Evolutionary conservation across 1,140 invertebrate species (phyloP).

Genomic region (Drosophila lacertosa): DNA sequence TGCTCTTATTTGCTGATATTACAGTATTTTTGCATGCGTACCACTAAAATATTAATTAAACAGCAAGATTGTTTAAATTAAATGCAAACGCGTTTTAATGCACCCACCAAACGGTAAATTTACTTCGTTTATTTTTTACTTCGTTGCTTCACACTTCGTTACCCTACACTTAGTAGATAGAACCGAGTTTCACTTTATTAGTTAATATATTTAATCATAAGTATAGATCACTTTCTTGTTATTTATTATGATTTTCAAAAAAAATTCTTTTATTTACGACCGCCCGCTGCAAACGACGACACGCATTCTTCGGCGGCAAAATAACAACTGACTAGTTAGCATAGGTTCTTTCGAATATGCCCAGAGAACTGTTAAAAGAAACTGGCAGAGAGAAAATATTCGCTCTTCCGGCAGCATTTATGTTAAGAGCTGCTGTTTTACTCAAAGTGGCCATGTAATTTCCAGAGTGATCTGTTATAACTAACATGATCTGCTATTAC

Average conservation of each 20-base stretch:
- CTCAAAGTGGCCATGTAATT: conserved; percentile 38
- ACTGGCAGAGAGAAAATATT: not conserved
- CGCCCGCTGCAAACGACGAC: not conserved
- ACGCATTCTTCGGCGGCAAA: conserved; percentile 4
- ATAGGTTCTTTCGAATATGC: conserved; percentile 1
- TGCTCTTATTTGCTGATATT: conserved; percentile 37
- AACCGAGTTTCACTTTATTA: not conserved
- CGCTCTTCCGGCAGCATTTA: conserved; percentile 2
- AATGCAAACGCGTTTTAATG: conserved; percentile 10
- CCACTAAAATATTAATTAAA: conserved; percentile 20
- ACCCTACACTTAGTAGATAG: not conserved
- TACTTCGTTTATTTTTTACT: no score
- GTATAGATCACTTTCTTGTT: conserved; percentile 3
- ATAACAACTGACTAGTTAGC: conserved; percentile 20
- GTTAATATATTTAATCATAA: conserved; percentile 1
- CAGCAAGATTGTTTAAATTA: conserved; percentile 14
- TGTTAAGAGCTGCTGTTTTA: conserved; percentile 13
- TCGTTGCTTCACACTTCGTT: not conserved
- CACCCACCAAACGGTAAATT: not conserved
- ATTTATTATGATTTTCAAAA: conserved; percentile 18
- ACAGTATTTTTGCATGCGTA: conserved; percentile 40
- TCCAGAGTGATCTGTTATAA: conserved; percentile 1
- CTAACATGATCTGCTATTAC: not conserved
- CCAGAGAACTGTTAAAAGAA: conserved; percentile 2
- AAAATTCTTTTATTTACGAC: not conserved